Conservation (phyloP, 53 echinoderm and acorn worm species). For the Hippasteria phrygiana region DNA sequence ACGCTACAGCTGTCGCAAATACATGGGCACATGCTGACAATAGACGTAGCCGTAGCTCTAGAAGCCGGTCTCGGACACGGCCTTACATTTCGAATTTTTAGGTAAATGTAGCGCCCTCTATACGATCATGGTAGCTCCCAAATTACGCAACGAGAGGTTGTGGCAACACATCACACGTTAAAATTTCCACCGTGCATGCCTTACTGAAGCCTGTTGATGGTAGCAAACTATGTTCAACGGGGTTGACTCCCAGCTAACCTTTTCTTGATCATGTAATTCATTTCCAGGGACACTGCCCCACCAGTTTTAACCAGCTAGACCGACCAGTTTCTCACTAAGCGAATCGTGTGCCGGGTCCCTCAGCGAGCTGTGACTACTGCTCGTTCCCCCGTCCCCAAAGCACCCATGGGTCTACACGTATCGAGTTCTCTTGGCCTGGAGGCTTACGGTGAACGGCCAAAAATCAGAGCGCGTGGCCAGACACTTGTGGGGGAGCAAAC, state of each 20-base stretch:
- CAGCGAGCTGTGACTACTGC: background rate
- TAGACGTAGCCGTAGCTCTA: no score
- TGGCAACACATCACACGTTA: background rate
- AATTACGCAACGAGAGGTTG: background rate
- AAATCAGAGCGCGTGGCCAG: background rate
- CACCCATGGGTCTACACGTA: slow-evolving; percentile 24
- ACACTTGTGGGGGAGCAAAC: background rate
- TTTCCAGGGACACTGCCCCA: background rate
- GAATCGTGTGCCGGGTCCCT: slow-evolving; percentile 41
- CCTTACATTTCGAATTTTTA: no score
- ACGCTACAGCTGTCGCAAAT: no score
- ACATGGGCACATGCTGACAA: no score
- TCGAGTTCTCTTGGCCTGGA: slow-evolving; percentile 45
- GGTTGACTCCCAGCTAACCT: no score
- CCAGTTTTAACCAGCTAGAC: slow-evolving; percentile 29
- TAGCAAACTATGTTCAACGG: no score
- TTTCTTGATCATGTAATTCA: background rate
- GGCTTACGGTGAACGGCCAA: background rate
- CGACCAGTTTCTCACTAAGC: slow-evolving; percentile 11
- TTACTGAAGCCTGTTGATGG: no score
- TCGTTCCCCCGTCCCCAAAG: background rate
- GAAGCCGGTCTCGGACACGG: no score
- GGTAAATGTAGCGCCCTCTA: no score
- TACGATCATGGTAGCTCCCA: no score
- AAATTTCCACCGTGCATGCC: no score